These are phyloP conservation scores for Drosophila mercatorum DNA, from an alignment of 2,888 invertebrate genomes.

Conservation along the genomic window DNA sequence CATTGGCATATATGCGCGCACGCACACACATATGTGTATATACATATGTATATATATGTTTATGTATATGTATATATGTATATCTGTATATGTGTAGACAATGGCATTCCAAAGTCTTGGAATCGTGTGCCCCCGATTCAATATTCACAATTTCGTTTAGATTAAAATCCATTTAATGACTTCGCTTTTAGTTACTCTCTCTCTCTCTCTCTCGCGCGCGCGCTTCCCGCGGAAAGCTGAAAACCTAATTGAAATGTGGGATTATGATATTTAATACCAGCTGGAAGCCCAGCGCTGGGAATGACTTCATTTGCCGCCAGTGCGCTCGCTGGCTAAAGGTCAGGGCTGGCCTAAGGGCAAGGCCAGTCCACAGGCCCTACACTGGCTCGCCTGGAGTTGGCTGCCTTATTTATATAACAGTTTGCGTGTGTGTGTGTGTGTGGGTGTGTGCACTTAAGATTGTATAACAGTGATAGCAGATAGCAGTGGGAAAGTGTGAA, in stretches of 20 bases:
- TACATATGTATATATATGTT: not conserved
- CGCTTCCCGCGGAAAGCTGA: not conserved
- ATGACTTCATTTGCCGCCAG: conserved; percentile 44
- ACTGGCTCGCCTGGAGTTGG: not conserved
- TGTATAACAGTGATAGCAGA: not conserved
- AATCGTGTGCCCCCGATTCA: conserved; percentile 10
- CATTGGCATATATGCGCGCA: not conserved
- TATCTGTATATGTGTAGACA: not conserved
- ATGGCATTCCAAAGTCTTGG: not conserved
- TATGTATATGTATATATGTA: not conserved
- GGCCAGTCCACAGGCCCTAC: not conserved
- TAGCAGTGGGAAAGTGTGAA: not conserved
- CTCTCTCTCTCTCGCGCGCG: not conserved
- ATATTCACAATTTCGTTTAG: conserved; percentile 12
- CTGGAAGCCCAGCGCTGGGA: not conserved
- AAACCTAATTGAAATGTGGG: conserved; percentile 11
- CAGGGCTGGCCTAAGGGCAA: conserved; percentile 15
- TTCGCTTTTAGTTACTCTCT: conserved; percentile 1
- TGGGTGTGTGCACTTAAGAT: not conserved
- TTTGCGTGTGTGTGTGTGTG: too few relatives aligned
- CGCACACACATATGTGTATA: not conserved
- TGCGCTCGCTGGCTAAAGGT: conserved; percentile 25
- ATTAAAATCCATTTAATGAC: conserved; percentile 2
- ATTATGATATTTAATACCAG: conserved; percentile 28
- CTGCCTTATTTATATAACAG: not conserved